These are phyloP conservation scores for Epicampocera succincta DNA, from an alignment of 2,888 invertebrate genomes.

Conservation along the genomic window DNA sequence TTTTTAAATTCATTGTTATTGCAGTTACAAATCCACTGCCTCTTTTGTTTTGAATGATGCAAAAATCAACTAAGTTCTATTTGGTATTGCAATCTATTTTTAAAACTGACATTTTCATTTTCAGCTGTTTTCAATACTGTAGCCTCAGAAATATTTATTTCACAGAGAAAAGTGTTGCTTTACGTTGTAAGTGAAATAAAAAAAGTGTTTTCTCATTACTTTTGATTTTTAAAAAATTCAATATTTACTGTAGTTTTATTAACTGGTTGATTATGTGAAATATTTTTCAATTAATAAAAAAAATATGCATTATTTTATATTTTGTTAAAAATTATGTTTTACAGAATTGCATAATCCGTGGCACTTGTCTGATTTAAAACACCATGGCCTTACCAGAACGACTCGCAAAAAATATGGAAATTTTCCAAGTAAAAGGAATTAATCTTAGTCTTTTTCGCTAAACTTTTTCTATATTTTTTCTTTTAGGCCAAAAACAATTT, in stretches of 20 bases:
- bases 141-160: constrained; percentile 7
- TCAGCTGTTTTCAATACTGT: constrained; percentile 51
- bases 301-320: not conserved
- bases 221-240: not conserved
- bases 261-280: too few species aligned
- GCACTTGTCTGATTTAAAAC: not conserved
- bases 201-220: constrained; percentile 13
- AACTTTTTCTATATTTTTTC: constrained; percentile 1
- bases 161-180: constrained; percentile 29
- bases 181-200: constrained; percentile 51
- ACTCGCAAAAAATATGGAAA: constrained; percentile 77
- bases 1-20: not conserved
- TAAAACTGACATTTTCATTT: constrained; percentile 55
- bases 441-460: not conserved
- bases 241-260: too few species aligned
- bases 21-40: constrained; percentile 15
- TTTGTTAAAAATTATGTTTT: constrained; percentile 23
- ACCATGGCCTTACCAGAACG: constrained; percentile 80
- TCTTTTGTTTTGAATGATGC: not conserved
- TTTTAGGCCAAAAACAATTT: constrained; percentile 79
- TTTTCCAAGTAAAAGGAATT: constrained; percentile 77
- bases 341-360: constrained; percentile 74
- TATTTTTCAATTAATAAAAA: not conserved
- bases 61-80: too few species aligned
- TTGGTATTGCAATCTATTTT: too few species aligned